Evolutionary conservation across 1,140 invertebrate species (phyloP).

Genomic region (Cheumatopsyche charites): DNA sequence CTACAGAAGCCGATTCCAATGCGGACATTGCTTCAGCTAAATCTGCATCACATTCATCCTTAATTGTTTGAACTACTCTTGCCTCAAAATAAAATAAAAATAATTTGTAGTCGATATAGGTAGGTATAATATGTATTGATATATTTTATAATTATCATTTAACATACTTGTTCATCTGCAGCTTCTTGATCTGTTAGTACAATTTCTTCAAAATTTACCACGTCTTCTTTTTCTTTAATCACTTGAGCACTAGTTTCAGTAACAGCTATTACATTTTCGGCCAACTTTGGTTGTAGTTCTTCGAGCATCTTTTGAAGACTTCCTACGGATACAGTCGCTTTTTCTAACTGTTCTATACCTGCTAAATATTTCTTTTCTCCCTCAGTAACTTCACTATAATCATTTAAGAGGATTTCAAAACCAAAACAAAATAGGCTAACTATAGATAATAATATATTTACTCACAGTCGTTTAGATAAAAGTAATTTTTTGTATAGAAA

Average conservation of each 20-base stretch:
- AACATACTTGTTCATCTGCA: slow-evolving; percentile 64
- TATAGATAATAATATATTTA: slow-evolving; percentile 33
- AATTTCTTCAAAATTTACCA: slow-evolving; percentile 77
- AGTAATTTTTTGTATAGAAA: slow-evolving; percentile 88
- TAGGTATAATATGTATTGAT: neutral
- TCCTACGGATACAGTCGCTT: slow-evolving; percentile 81
- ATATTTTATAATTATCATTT: too few species aligned
- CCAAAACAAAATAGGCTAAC: too few species aligned
- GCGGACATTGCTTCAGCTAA: slow-evolving; percentile 93
- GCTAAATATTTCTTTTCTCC: slow-evolving; percentile 80
- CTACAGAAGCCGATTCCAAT: slow-evolving; percentile 85
- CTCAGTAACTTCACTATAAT: slow-evolving; percentile 64
- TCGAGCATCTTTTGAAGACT: slow-evolving; percentile 86
- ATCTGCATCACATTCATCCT: slow-evolving; percentile 94
- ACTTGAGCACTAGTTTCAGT: slow-evolving; percentile 79
- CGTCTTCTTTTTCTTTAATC: slow-evolving; percentile 83
- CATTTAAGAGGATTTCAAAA: neutral
- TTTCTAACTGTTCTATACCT: slow-evolving; percentile 85
- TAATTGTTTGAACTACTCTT: slow-evolving; percentile 83
- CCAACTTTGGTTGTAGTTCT: slow-evolving; percentile 85
- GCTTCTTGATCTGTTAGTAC: slow-evolving; percentile 70
- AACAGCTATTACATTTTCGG: slow-evolving; percentile 83
- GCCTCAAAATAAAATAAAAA: slow-evolving; percentile 57
- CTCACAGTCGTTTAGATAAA: slow-evolving; percentile 75
- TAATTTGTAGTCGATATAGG: slow-evolving; percentile 15